phyloP scores from a whole-genome alignment of 2,113 vertebrate genomes.

The Gyps fulvus region DNA sequence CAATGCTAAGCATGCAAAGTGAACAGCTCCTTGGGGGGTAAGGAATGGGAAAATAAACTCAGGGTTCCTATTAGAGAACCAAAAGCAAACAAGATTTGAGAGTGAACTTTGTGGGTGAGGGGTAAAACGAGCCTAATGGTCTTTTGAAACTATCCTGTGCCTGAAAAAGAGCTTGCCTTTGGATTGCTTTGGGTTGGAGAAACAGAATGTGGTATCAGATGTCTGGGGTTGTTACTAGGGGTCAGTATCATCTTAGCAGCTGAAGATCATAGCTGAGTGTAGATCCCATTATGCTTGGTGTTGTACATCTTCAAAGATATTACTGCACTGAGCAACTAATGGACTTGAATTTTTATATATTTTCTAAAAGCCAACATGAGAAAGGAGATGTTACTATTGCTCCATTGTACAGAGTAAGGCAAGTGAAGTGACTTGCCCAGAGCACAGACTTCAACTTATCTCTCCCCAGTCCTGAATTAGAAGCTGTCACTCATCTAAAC shows the following conservation, averaged over 20 bases:
- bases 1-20: neutral
- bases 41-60: neutral
- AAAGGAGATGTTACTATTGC: neutral
- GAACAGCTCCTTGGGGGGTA: neutral
- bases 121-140: neutral
- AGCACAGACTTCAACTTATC: neutral
- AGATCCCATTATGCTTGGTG: neutral
- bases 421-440: neutral
- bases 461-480: neutral
- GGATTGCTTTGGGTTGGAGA: neutral
- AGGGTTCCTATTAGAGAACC: neutral
- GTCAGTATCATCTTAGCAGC: neutral
- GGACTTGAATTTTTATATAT: rapidly evolving
- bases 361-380: neutral
- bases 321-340: neutral
- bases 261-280: neutral
- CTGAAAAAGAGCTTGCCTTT: neutral
- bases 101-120: neutral
- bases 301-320: neutral
- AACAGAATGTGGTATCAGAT: neutral
- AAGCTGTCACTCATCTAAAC: neutral
- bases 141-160: neutral
- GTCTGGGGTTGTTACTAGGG: neutral
- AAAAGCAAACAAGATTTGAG: neutral
- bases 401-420: neutral